phyloP scores from a whole-genome alignment of 2,888 invertebrate genomes.

The Epinotia brunnichana region DNA sequence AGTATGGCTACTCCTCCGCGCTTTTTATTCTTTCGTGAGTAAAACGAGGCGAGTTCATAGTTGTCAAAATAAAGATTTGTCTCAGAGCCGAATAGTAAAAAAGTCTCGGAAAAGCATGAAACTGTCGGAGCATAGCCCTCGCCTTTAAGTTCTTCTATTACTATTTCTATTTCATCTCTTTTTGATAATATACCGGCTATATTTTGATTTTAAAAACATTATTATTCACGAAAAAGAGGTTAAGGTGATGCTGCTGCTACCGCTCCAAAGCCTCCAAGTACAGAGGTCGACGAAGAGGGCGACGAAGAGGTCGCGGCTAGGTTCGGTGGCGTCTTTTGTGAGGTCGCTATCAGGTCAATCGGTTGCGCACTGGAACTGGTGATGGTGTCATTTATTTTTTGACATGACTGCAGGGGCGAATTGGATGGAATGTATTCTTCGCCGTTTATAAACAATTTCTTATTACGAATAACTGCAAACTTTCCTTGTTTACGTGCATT shows the following conservation, averaged over 20 bases:
- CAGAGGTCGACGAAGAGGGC: background rate
- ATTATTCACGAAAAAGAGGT: background rate
- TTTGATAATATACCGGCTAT: slow-evolving; percentile 15
- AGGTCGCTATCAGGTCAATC: too few species aligned
- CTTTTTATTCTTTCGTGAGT: slow-evolving; percentile 4
- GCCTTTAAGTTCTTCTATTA: background rate
- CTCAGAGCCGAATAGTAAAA: slow-evolving; percentile 5
- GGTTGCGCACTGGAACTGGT: too few species aligned
- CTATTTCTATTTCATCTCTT: slow-evolving; percentile 17
- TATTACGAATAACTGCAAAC: too few species aligned
- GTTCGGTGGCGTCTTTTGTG: too few species aligned
- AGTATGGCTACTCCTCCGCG: slow-evolving; percentile 10
- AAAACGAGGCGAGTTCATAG: slow-evolving; percentile 13
- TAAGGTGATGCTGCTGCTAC: background rate
- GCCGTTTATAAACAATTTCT: too few species aligned
- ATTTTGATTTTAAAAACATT: slow-evolving; percentile 10
- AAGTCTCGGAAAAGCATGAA: slow-evolving; percentile 11
- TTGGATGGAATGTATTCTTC: too few species aligned
- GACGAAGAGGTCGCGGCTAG: background rate
- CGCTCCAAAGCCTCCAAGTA: background rate
- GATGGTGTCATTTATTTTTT: too few species aligned
- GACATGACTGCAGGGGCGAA: too few species aligned
- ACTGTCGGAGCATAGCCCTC: background rate
- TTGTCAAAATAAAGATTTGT: slow-evolving; percentile 8
- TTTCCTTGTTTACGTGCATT: too few species aligned